Conservation (phyloP, 1,140 invertebrate genomes). For the Doryteuthis pealeii region DNA sequence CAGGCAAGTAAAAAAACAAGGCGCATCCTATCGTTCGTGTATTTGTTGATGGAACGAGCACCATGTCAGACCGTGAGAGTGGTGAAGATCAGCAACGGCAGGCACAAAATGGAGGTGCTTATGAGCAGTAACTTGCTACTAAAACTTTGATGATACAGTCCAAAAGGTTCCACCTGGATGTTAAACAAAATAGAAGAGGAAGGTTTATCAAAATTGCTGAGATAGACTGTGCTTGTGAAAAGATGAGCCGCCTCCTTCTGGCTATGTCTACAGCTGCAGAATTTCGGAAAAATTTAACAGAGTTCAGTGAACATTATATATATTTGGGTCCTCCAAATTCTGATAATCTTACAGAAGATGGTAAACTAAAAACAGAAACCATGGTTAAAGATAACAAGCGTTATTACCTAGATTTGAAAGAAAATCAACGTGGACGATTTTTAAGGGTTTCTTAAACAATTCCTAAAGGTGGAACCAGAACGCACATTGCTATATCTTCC, state of each 20-base stretch:
- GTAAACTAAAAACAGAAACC: too few relatives aligned
- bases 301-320: slow-evolving; percentile 94
- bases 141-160: slow-evolving; percentile 99
- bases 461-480: slow-evolving; percentile 78
- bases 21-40: too few relatives aligned
- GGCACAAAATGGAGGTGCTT: too few relatives aligned
- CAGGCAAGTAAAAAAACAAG: too few relatives aligned
- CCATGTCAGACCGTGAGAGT: too few relatives aligned
- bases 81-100: too few relatives aligned
- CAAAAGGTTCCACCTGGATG: slow-evolving; percentile 97
- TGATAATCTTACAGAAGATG: too few relatives aligned
- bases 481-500: slow-evolving; percentile 94
- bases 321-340: too few relatives aligned
- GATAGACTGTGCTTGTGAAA: slow-evolving; percentile 64
- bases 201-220: slow-evolving; percentile 98
- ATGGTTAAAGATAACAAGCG: too few relatives aligned
- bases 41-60: slow-evolving; percentile 55
- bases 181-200: slow-evolving; percentile 96
- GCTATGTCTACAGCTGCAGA: slow-evolving; percentile 91
- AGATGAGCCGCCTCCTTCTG: slow-evolving; percentile 59
- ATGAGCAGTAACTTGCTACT: slow-evolving; percentile 67
- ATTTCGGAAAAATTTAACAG: slow-evolving; percentile 90
- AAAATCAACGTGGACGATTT: too few relatives aligned
- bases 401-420: too few relatives aligned
- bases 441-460: slow-evolving; percentile 87